Base-by-base conservation (phyloP, 1,140 invertebrate genomes). In the Dryas iulia region DNA sequence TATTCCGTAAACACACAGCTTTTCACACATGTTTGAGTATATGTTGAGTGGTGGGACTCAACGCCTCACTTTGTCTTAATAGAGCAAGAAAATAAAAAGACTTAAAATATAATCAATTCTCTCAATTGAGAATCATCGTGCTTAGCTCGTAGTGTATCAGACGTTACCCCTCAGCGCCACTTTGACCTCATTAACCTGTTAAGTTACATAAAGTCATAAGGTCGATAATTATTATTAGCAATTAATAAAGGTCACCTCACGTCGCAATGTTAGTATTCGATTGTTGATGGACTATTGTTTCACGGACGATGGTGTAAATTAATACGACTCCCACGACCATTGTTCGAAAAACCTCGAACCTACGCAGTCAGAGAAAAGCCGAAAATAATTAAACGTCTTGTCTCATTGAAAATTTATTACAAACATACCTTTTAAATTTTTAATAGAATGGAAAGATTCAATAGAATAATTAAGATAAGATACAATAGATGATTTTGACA, bases 281-380 rank as follows among this genome's bases (percentile, higher is more conserved):
- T 59, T 66, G 53, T 54, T 72, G 57, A 73, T 69, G 59, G 65
- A 64, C 69, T 75, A 61, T 72, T 72, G 62, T 66, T 63, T 69
- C 30, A 33, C 39, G n/a, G 53, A n/a, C 12, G 53, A 25, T 23
- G 21, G 61, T 63, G 28, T 63, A 63, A 63, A 54, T 63, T 25
- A 63, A 56, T 63, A 47, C 28, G 39, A 60, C 26, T 80, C 81
- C 79, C 76, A 83, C 77, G 74, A 33, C 79, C 65, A 81, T 81
- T 83, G 79, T 83, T 76, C 66, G 60, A 71, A 58, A 53, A 58
- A 25, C 61, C 52, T 66, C 56, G 58, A 67, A 71, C 66, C 70
- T 68, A 72, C 73, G 56, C 69, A 47, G 39, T 47, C n/a, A 47
- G 14, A 18, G 39, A 14, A 47, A 47, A 47, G n/a, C n/a, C 39